Conservation (phyloP, 1,140 invertebrate species). For the Melanaphis sacchari region DNA sequence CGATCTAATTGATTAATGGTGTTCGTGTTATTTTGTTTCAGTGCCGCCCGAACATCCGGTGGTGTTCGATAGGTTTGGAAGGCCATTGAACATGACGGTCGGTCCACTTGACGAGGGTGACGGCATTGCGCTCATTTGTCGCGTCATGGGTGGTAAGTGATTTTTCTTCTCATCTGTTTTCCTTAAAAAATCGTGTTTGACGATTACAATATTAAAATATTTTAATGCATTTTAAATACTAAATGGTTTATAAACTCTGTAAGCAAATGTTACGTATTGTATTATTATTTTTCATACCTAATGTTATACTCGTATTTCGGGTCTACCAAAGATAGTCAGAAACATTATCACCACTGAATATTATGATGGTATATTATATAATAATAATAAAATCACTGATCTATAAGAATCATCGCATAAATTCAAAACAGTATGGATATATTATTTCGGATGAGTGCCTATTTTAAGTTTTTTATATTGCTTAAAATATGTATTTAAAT, state of each 20-base stretch:
- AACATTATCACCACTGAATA: too few relatives aligned
- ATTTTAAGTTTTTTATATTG: neutral
- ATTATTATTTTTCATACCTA: too few relatives aligned
- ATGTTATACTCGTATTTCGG: neutral
- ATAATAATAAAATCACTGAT: neutral
- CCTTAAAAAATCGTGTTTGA: neutral
- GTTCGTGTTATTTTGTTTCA: conserved; percentile 66
- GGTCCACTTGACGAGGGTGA: conserved; percentile 82
- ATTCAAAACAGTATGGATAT: too few relatives aligned
- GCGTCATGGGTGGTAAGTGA: conserved; percentile 71
- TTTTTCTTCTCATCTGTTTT: neutral
- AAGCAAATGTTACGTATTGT: too few relatives aligned
- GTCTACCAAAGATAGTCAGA: too few relatives aligned
- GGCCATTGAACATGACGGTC: conserved; percentile 74
- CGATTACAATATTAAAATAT: neutral
- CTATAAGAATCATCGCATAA: neutral
- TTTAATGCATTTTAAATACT: neutral
- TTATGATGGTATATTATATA: too few relatives aligned
- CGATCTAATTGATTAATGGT: neutral
- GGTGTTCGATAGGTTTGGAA: conserved; percentile 79
- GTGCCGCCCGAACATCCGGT: conserved; percentile 85
- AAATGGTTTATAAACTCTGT: too few relatives aligned
- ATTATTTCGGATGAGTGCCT: neutral
- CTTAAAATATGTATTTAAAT: neutral
- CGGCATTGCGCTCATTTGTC: conserved; percentile 71